Evolutionary conservation across 53 echinoderm and acorn worm species (phyloP), one percentile per base, ranked within the genome.

Genomic region (Holothuria scabra): DNA sequence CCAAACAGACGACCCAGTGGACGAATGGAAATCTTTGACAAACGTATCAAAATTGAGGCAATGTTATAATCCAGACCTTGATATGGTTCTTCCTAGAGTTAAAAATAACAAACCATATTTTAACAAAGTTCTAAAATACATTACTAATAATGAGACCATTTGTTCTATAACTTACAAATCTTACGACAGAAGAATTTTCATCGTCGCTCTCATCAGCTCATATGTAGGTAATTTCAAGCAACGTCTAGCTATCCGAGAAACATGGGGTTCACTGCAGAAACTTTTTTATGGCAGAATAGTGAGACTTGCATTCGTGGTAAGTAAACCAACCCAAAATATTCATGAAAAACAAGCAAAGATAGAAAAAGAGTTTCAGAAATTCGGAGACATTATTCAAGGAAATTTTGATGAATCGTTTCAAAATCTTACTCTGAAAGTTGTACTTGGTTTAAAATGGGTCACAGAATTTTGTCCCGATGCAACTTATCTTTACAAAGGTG

Each of bases 361-460:
- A 26, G 76, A 57, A 72, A n/a, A n/a, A n/a, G n/a, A n/a, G n/a
- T n/a, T n/a, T n/a, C n/a, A n/a, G n/a, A 38, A 46, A 44, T 80
- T 90, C 66, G 69, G 78, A 29, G 93, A 92, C 60, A 90, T 92
- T 19, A 46, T 92, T 89, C n/a, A n/a, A n/a, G n/a, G n/a, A n/a
- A n/a, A n/a, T n/a, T n/a, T n/a, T n/a, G n/a, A n/a, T n/a, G n/a
- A 92, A 78, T 68, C 59, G 5, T 86, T 83, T 56, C 19, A 65
- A 34, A 92, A 90, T 72, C 75, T 90, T 28, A 92, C 93, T 12
- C 57, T 92, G 49, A 92, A 92, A 82, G 85, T 89, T 41, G 59
- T 84, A 4, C 57, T 87, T n/a, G 93, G 93, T 13, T 70, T 92
- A 21, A 76, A 84, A 55, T 90, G 93, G 93, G 93, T n/a, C n/a